Base-by-base conservation (phyloP, 2,797 vertebrate genomes). In the Thunnus albacares region DNA sequence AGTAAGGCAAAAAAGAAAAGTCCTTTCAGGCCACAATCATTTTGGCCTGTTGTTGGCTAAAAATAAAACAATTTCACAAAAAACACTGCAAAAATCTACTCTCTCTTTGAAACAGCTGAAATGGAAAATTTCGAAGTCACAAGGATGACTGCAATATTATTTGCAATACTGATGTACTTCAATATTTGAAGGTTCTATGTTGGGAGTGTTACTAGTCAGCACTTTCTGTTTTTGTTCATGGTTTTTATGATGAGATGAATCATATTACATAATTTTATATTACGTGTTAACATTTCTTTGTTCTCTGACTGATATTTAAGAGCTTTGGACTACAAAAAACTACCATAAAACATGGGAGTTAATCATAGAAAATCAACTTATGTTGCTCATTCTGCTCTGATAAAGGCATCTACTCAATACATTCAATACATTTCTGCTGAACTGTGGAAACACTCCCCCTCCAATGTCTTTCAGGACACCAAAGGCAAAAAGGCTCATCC, bases 1-100 rank as follows among this genome's bases (percentile, higher is more conserved):
- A 82, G 66, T 66, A 62, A 62, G 47, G 33, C 65, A 67, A 81
- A 83, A 24, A 77, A 60, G 33, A 70, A 81, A 81, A 79, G 63
- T 65, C 3, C 14, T 63, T 66, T 55, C 28, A 53, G 9, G 38
- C 57, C 8, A 69, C 17, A 85, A 75, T 45, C 45, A 59, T 14
- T 45, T 20, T 57, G 6, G 1, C 52, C 30, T 68, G 69, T 59
- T 58, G 45, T 60, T 12, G 71, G 7, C 24, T 6, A 35, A 33
- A 57, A 52, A 56, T 3, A 18, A 22, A 22, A 11, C 20, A 13
- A 65, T 14, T 41, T 7, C 61, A 78, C 20, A 49, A 61, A 73
- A 82, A 68, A 18, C 47, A 76, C 24, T 49, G 17, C 33, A 47
- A 45, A 69, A 59, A 66, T 74, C 7, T 45, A 57, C 41, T 43